Conservation (phyloP, 2,888 invertebrate genomes). For the Diarsia dahlii region DNA sequence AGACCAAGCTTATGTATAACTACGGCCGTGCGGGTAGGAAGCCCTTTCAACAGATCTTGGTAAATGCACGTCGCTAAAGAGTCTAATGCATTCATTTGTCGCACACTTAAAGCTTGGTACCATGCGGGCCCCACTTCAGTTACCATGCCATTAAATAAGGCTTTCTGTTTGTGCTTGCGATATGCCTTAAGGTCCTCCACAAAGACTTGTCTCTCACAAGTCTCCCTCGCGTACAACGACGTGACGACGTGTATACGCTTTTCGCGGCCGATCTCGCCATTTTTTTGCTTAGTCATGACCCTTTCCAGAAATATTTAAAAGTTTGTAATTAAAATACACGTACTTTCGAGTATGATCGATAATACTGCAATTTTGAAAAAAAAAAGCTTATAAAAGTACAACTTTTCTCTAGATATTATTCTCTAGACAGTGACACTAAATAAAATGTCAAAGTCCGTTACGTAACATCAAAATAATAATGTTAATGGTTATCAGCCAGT, state of each 20-base stretch:
- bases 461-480: neutral
- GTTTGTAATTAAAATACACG: constrained; percentile 5
- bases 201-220: constrained; percentile 79
- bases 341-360: constrained; percentile 35
- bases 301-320: constrained; percentile 4
- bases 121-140: constrained; percentile 80
- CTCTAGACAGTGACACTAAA: constrained; percentile 35
- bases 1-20: constrained; percentile 79
- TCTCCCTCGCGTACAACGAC: constrained; percentile 75
- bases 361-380: constrained; percentile 76
- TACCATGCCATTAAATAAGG: constrained; percentile 68
- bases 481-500: constrained; percentile 42
- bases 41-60: constrained; percentile 83
- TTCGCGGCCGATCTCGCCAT: constrained; percentile 73
- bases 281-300: constrained; percentile 70
- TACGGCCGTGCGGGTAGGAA: constrained; percentile 74
- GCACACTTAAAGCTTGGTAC: constrained; percentile 85
- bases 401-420: constrained; percentile 21
- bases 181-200: constrained; percentile 82
- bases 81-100: constrained; percentile 80
- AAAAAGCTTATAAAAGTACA: constrained; percentile 29
- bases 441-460: constrained; percentile 21
- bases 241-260: too few species aligned
- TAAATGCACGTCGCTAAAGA: constrained; percentile 77
- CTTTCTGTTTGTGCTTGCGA: constrained; percentile 73